Evolutionary conservation across 2,888 invertebrate species (phyloP).

Genomic region (Eupithecia abbreviata): DNA sequence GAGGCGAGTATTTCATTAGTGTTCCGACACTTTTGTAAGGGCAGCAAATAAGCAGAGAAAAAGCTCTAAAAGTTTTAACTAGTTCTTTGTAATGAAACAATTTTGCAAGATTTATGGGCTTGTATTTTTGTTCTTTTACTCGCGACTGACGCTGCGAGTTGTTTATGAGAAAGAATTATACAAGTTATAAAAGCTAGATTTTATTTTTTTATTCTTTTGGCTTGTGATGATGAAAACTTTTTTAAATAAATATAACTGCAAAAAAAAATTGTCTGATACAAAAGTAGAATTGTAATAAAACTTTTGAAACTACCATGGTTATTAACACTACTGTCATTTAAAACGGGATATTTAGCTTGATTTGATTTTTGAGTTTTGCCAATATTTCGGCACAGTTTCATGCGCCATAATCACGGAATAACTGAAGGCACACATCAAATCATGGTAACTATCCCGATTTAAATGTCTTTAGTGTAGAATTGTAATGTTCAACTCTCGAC

Average conservation of each 20-base stretch:
- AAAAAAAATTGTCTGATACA: not conserved
- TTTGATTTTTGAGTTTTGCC: too few species aligned
- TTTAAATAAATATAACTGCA: not conserved
- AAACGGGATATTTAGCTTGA: too few species aligned
- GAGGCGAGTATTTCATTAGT: slow-evolving; percentile 58
- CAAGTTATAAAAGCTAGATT: not conserved
- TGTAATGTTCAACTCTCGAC: not conserved
- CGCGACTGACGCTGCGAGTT: slow-evolving; percentile 21
- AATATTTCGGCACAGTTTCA: too few species aligned
- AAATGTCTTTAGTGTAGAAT: too few species aligned
- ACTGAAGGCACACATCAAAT: too few species aligned
- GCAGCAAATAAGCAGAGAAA: slow-evolving; percentile 43
- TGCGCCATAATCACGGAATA: too few species aligned
- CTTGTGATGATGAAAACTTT: not conserved
- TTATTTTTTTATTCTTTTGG: not conserved
- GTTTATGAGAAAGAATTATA: slow-evolving; percentile 25
- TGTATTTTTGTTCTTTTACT: slow-evolving; percentile 29
- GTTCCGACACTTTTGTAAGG: slow-evolving; percentile 45
- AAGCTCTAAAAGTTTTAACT: slow-evolving; percentile 35
- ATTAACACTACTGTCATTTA: too few species aligned
- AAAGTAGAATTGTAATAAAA: too few species aligned
- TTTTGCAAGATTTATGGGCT: slow-evolving; percentile 40
- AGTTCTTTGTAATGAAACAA: slow-evolving; percentile 35
- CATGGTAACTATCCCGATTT: too few species aligned
- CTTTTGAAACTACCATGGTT: too few species aligned